These are phyloP conservation scores for Diphyllodes magnificus DNA, from an alignment of 2,113 vertebrate species.

Conservation along the genomic window DNA sequence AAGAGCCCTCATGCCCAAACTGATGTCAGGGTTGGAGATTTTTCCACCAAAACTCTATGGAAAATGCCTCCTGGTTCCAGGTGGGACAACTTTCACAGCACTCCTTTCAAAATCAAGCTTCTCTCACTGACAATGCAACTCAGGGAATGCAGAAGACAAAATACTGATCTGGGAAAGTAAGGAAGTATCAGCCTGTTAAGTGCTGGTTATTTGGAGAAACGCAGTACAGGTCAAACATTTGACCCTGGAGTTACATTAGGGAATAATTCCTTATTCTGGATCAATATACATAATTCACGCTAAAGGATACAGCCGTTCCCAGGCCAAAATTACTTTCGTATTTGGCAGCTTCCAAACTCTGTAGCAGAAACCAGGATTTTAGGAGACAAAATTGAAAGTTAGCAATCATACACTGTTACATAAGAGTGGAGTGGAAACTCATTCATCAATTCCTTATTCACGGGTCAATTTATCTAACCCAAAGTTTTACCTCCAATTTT, in stretches of 20 bases:
- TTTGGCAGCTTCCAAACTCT: not conserved
- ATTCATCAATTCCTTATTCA: not conserved
- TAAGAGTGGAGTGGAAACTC: not conserved
- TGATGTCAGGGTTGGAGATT: not conserved
- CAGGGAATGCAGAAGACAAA: not conserved
- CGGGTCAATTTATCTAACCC: not conserved
- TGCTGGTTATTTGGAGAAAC: not conserved
- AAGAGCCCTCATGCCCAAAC: not conserved
- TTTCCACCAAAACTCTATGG: not conserved
- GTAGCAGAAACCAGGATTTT: not conserved
- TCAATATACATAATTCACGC: not conserved
- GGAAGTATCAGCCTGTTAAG: not conserved
- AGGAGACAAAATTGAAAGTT: not conserved
- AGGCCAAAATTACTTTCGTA: not conserved
- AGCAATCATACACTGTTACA: fast-evolving
- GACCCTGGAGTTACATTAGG: not conserved
- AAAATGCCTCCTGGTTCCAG: not conserved
- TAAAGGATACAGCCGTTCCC: not conserved
- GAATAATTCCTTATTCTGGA: not conserved
- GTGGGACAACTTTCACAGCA: not conserved
- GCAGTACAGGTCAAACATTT: not conserved
- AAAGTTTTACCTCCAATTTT: not conserved
- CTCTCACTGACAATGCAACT: not conserved
- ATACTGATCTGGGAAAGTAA: not conserved
- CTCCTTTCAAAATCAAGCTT: not conserved